Evolutionary conservation across 2,888 invertebrate genomes (phyloP).

Genomic region (Eupithecia pulchellata): DNA sequence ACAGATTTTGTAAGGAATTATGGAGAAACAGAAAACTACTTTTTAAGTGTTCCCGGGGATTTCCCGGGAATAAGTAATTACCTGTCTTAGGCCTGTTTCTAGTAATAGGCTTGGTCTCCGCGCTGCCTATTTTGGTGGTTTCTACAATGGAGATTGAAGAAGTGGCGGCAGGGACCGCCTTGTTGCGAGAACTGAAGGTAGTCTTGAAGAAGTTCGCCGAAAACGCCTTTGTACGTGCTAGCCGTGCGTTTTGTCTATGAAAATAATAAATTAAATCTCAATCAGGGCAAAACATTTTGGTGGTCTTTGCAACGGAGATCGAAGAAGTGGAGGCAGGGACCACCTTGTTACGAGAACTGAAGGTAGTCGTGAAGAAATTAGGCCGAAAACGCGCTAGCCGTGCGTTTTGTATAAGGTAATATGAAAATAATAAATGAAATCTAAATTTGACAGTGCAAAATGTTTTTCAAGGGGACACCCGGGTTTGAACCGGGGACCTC

Average conservation of each 20-base stretch:
- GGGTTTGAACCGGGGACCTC: conserved; percentile 85
- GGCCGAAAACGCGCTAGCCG: conserved; percentile 63
- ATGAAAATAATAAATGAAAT: conserved; percentile 44
- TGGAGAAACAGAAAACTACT: background rate
- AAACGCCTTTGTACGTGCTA: conserved; percentile 59
- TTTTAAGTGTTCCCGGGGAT: background rate
- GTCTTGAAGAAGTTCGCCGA: conserved; percentile 80
- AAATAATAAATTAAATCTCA: too few relatives aligned
- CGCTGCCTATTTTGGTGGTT: conserved; percentile 81
- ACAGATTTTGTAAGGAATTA: conserved; percentile 28
- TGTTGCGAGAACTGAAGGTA: conserved; percentile 79
- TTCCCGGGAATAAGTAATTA: conserved; percentile 42
- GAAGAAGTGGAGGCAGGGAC: conserved; percentile 63
- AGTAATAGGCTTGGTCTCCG: conserved; percentile 81
- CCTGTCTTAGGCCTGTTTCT: conserved; percentile 80
- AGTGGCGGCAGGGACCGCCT: conserved; percentile 71
- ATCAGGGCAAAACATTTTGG: too few relatives aligned
- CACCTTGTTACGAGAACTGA: conserved; percentile 80
- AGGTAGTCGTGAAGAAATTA: conserved; percentile 80
- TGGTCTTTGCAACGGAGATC: conserved; percentile 63
- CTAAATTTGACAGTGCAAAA: conserved; percentile 36
- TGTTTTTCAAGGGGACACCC: conserved; percentile 74
- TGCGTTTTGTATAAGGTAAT: conserved; percentile 60
- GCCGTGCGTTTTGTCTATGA: conserved; percentile 56
- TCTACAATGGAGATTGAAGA: conserved; percentile 61